Base-by-base conservation (phyloP, 1,140 invertebrate species). In the Lordiphosa clarofinis region DNA sequence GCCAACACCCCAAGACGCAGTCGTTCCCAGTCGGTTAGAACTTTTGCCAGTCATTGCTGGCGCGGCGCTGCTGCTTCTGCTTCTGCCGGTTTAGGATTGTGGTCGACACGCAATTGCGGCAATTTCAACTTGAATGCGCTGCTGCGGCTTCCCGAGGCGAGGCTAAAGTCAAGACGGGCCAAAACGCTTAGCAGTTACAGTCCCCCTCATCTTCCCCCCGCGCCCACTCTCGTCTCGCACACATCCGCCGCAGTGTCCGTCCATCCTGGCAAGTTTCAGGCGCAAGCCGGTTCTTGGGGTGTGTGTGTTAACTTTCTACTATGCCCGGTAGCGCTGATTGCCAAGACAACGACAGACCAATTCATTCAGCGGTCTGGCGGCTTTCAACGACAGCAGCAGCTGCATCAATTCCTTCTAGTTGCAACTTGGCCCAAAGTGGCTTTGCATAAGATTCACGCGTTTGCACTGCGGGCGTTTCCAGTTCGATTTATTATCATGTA, bases 51-150 rank as follows among this genome's bases (percentile, higher is more conserved):
- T 71, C 48, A 13, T 52, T 62, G 24, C 24, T 28, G 24, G 5
- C 24, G 24, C 24, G 1, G 24, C 36, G 61, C 39, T 39, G 50
- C 39, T 47, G 48, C 39, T 39, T 46, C 39, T 42, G 48, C 59
- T 37, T 44, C 52, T 24, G 53, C 52, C 72, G 76, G 71, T 75
- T 28, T 72, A 76, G 82, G 76, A 81, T 82, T 81, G 76, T 76
- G 76, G 76, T 82, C 76, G 76, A 65, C 76, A 81, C 76, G 76
- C 76, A 82, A 81, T 81, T 81, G 76, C 63, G 72, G 76, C 76
- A 81, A 82, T 81, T 81, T 82, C 59, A 82, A 69, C 72, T 82
- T 75, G 66, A 65, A 68, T 71, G 66, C 71, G 71, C 61, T 64
- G 24, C 24, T 28, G 24, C 24, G 42, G 39, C 64, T 52, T 21